Evolutionary conservation across 92 coral and sea anemone genomes (phyloP), one percentile per base, ranked within the genome.

Genomic region (Pocillopora grandis): DNA sequence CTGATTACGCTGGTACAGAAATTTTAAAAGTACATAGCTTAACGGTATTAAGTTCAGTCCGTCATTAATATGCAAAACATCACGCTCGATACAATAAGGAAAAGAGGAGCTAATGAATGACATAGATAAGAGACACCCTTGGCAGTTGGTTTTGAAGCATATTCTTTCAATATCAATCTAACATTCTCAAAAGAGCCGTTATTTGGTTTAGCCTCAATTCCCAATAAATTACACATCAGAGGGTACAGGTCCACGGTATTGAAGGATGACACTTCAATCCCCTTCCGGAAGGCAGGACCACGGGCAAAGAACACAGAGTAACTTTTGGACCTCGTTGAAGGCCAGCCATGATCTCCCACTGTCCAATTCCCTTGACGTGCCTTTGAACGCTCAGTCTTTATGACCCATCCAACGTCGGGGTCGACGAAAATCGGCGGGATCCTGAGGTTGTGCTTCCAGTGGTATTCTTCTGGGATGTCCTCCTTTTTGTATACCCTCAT

Each of bases 221-320:
- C 92, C 58, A 96, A 89, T 20, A 96, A 79, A 70, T 96, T 86
- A 63, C 99, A 94, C 92, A 96, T 87, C 89, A 96, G 70, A 21
- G 95, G 90, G 90, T 96, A 96, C 72, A 96, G 76, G 66, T 96
- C 94, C 9, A 96, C 92, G 52, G 89, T 86, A 37, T 88, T 82
- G 67, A 96, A 93, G 0, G 90, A 82, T 17, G 83, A 75, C 73
- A 94, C 78, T 27, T 84, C 71, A 58, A 88, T 84, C 58, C 92
- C 95, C 78, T 86, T 76, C 70, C 83, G 85, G 67, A 96, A 96
- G 17, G 96, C 95, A 55, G 99, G 99, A 56, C 99, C 99, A 77
- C 88, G 94, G 71, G 95, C 99, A 71, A 87, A 91, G 85, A 96
- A 94, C 21, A 96, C 88, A 12, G 98, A 87, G 78, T 89, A 84